These are phyloP conservation scores for Acanthosoma haemorrhoidale DNA, from an alignment of 2,888 invertebrate species.

Conservation along the genomic window DNA sequence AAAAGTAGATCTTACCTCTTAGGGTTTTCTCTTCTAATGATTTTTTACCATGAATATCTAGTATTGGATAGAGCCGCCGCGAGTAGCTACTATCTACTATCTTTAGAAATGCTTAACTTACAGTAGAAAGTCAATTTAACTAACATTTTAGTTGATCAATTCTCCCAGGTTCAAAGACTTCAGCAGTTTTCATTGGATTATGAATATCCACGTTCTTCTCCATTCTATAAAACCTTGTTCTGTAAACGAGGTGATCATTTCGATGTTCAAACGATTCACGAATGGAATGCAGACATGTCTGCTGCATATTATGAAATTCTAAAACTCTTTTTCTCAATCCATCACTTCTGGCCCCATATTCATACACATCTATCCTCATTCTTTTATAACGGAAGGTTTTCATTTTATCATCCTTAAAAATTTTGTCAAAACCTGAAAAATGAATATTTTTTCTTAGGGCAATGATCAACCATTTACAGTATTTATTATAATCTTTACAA, in stretches of 20 bases:
- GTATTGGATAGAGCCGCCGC: no score
- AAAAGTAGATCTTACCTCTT: no score
- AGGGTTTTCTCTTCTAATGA: no score
- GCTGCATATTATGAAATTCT: constrained; percentile 2
- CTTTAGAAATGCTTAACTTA: no score
- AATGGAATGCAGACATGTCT: background rate
- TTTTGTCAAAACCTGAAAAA: background rate
- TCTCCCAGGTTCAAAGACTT: background rate
- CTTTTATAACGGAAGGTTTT: background rate
- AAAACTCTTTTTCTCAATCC: background rate
- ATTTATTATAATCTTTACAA: no score
- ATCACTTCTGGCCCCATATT: background rate
- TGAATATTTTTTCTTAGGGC: no score
- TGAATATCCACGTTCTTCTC: background rate
- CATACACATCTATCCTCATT: background rate
- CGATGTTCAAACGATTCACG: background rate
- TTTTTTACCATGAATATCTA: no score
- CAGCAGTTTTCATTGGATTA: background rate
- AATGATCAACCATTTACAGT: no score
- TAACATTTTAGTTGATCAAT: background rate
- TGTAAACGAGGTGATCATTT: background rate
- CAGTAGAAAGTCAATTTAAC: background rate
- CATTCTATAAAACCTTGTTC: background rate
- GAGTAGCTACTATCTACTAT: no score
- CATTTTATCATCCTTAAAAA: background rate